Conservation (phyloP, 2,888 invertebrate species). For the Megamerina dolium region DNA sequence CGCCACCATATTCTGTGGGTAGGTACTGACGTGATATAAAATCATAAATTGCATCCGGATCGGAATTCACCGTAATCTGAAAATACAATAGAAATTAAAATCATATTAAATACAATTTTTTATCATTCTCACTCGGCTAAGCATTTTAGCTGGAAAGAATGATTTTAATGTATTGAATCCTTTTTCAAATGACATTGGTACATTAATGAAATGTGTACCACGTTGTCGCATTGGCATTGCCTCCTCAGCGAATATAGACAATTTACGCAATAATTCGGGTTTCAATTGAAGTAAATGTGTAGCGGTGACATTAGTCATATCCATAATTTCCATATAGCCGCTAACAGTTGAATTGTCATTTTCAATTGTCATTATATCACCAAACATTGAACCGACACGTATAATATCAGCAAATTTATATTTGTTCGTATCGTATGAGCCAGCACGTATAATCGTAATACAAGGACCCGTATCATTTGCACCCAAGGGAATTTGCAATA, state of each 20-base stretch:
- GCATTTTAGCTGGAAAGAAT: constrained; percentile 60
- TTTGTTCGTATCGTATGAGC: constrained; percentile 51
- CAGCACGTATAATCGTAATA: constrained; percentile 53
- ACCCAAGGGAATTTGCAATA: constrained; percentile 39
- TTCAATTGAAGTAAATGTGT: constrained; percentile 56
- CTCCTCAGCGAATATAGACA: constrained; percentile 55
- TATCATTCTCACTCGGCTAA: constrained; percentile 52
- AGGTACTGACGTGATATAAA: constrained; percentile 55
- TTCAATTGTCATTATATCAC: constrained; percentile 58
- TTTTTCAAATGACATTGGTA: constrained; percentile 56
- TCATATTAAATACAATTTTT: not conserved
- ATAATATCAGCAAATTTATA: constrained; percentile 53
- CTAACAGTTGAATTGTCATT: constrained; percentile 57
- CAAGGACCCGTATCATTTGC: constrained; percentile 50
- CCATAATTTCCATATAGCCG: constrained; percentile 55
- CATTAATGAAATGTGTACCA: constrained; percentile 58
- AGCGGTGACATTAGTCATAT: constrained; percentile 54
- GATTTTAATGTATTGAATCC: constrained; percentile 55
- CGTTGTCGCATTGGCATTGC: constrained; percentile 60
- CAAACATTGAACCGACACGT: constrained; percentile 57
- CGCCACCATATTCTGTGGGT: constrained; percentile 63
- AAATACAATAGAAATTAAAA: constrained; percentile 10
- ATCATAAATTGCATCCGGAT: constrained; percentile 56
- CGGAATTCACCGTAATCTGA: constrained; percentile 55
- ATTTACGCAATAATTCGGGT: constrained; percentile 57